Evolutionary conservation across 2,888 invertebrate species (phyloP), one percentile per base, ranked within the genome.

Genomic region (Exocentrus adspersus): DNA sequence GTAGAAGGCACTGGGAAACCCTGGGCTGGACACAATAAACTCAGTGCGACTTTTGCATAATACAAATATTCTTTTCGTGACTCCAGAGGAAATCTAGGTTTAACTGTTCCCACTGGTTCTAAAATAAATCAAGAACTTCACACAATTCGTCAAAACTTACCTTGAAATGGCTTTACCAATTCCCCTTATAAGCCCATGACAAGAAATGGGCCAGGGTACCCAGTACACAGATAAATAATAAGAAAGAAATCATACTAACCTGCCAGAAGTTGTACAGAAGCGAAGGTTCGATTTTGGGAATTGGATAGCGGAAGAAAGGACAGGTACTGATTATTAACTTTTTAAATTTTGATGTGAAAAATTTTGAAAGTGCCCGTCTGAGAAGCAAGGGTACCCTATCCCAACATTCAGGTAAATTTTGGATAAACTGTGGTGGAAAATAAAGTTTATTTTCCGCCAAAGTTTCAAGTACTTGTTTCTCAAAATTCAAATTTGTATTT

Each of bases 391-490:
- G 93, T 93, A 94, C 94, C 94, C 94, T 94, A 94, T 94, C 94
- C 94, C 94, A 94, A 94, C 94, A 94, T 94, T 94, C 94, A 95
- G 94, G 94, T 93, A 92, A 89, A 78, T 76, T 73, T 71, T 70
- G 59, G 60, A 41, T 10, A 21, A 71, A 74, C 75, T 56, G 32
- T 75, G 71, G 62, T 73, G 68, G 75, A 74, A 65, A 59, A 75
- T 73, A 59, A 14, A 14, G 10, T 7, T 48, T 61, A 75, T 75
- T 65, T 69, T 73, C 76, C 64, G 73, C 45, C 72, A 75, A 30
- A 72, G 73, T 72, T 72, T 21, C 6, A 17, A 12, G n/a, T 19
- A 10, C 6, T 32, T 46, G 32, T 57, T 45, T 12, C 57, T 32
- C 46, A 57, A 41, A 57, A 46, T 45, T 16, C 12, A 32, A 46